Conservation (phyloP, 2,113 vertebrate genomes). For the Podarcis muralis region DNA sequence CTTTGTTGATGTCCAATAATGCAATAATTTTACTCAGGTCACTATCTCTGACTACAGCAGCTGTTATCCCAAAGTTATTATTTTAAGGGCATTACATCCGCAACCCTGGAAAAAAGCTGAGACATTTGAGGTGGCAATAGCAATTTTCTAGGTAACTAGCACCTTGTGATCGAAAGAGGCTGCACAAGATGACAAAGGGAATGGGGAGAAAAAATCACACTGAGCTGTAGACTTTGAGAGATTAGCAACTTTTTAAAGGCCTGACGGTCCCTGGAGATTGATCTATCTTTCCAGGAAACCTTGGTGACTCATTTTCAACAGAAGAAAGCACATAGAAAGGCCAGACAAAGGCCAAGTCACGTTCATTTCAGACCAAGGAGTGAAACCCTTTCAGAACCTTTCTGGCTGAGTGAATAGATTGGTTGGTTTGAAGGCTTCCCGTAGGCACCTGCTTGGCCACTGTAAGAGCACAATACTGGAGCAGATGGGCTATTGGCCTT, state of each 20-base stretch:
- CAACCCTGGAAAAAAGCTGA: conserved; percentile 30
- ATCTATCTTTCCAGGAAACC: not conserved
- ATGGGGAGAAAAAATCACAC: not conserved
- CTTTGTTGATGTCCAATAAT: conserved; percentile 48
- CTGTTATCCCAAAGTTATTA: conserved; percentile 38
- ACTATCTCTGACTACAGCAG: conserved; percentile 27
- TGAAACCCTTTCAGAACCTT: not conserved
- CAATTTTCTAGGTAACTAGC: conserved; percentile 32
- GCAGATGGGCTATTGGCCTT: too few species aligned
- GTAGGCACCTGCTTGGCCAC: too few species aligned
- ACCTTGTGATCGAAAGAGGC: conserved; percentile 21
- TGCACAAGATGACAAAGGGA: conserved; percentile 17
- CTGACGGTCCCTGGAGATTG: not conserved
- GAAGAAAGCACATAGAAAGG: not conserved
- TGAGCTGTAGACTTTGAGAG: not conserved
- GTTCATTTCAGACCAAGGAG: not conserved
- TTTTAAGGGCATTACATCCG: conserved; percentile 28
- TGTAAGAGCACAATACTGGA: too few species aligned
- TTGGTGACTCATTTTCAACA: not conserved
- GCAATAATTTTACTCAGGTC: conserved; percentile 41
- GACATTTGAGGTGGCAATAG: conserved; percentile 26
- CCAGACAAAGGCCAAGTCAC: not conserved
- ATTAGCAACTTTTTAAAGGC: not conserved
- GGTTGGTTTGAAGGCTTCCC: not conserved
- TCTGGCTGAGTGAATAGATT: not conserved